A percentile compares a stretch with the other conserved stretches of the same genome.
Evolutionary conservation across 1,140 invertebrate genomes (phyloP).

Genomic region (Drosophila rhopaloa): DNA sequence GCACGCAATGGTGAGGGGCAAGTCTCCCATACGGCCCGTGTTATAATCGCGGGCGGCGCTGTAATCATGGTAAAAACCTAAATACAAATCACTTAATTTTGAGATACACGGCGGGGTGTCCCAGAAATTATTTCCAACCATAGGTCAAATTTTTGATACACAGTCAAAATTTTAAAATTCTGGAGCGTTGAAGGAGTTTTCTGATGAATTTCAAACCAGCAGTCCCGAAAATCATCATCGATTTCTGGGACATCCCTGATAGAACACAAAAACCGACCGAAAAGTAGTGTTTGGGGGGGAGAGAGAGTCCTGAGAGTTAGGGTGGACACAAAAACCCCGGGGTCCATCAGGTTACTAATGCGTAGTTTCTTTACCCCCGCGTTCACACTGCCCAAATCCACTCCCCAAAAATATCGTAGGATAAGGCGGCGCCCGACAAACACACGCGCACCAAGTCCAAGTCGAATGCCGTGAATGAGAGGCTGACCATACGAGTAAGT

Average conservation of each 20-base stretch:
- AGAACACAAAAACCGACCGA: conserved; percentile 18
- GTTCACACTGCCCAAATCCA: background rate
- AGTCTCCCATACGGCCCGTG: conserved; percentile 96
- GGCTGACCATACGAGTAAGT: conserved; percentile 73
- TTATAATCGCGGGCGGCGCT: conserved; percentile 96
- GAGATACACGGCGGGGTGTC: conserved; percentile 23
- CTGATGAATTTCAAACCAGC: background rate
- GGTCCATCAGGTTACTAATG: conserved; percentile 21
- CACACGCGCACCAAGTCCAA: conserved; percentile 43
- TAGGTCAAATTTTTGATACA: background rate
- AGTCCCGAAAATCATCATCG: background rate
- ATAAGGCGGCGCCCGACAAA: conserved; percentile 53
- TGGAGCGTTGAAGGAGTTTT: background rate
- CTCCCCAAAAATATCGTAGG: conserved; percentile 29
- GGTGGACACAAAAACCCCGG: background rate
- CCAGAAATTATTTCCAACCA: background rate
- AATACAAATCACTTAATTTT: conserved; percentile 70
- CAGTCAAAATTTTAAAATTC: background rate
- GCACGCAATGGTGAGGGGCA: conserved; percentile 97
- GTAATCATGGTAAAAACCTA: conserved; percentile 88
- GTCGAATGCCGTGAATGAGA: conserved; percentile 62
- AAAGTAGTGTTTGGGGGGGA: background rate
- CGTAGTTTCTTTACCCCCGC: conserved; percentile 30
- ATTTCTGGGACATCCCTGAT: conserved; percentile 1
- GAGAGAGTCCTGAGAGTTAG: background rate